A percentile compares a stretch with the other conserved stretches of the same genome.
phyloP scores from a whole-genome alignment of 1,140 invertebrate genomes.

The Drosophila seguyi region DNA sequence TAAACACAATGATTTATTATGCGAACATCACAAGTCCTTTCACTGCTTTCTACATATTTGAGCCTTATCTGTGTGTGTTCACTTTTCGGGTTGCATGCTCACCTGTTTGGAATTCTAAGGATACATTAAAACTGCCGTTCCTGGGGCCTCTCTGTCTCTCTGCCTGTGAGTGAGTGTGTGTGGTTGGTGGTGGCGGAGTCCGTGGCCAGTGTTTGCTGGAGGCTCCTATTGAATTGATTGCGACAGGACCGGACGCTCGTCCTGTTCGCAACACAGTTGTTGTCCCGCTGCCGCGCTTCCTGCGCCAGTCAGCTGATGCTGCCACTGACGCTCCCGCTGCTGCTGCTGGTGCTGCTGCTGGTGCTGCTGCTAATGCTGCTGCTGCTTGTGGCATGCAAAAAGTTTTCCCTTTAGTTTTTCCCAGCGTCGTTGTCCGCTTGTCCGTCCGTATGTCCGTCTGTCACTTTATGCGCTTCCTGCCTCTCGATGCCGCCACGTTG shows the following conservation, averaged over 20 bases:
- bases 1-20: conserved; percentile 44
- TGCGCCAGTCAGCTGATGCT: conserved; percentile 75
- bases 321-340: conserved; percentile 38
- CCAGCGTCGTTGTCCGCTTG: conserved; percentile 32
- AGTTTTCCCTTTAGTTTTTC: conserved; percentile 52
- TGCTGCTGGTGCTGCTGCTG: conserved; percentile 32
- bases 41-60: conserved; percentile 18
- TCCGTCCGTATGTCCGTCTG: conserved; percentile 50
- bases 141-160: conserved; percentile 25
- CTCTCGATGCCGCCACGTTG: conserved; percentile 77
- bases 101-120: conserved; percentile 84
- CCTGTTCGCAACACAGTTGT: conserved; percentile 55
- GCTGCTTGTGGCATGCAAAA: conserved; percentile 57
- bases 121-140: conserved; percentile 77
- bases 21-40: conserved; percentile 26
- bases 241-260: conserved; percentile 59
- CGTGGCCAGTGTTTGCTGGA: conserved; percentile 59
- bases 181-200: conserved; percentile 43
- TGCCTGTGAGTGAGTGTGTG: conserved; percentile 17
- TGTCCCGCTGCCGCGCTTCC: conserved; percentile 61
- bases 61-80: conserved; percentile 37
- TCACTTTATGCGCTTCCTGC: conserved; percentile 78
- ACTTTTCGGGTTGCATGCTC: conserved; percentile 62
- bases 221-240: conserved; percentile 67
- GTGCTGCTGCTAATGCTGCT: conserved; percentile 34